These are phyloP conservation scores for Folsomia manolachei DNA, from an alignment of 2,888 invertebrate genomes.

Conservation along the genomic window DNA sequence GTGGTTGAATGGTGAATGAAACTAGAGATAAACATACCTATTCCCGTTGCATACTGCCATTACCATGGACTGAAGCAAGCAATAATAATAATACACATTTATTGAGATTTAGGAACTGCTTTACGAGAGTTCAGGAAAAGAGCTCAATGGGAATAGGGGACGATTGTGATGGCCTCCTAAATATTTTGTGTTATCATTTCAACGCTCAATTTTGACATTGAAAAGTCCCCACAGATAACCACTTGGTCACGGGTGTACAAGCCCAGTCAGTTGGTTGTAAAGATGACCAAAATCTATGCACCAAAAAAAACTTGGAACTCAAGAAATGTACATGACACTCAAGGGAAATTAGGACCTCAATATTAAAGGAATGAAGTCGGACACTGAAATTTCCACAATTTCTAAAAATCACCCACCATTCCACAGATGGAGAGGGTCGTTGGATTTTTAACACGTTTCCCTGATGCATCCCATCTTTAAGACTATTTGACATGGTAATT, in stretches of 20 bases:
- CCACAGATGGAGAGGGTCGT: not conserved
- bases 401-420: not conserved
- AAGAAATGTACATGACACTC: conserved; percentile 50
- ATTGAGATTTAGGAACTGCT: conserved; percentile 22
- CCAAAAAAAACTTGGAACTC: conserved; percentile 41
- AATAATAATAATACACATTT: conserved; percentile 21
- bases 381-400: conserved; percentile 41
- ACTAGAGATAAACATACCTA: conserved; percentile 3
- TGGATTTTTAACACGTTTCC: conserved; percentile 13
- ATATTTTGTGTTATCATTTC: conserved; percentile 37
- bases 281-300: conserved; percentile 24
- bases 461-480: not conserved
- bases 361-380: too few species aligned
- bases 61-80: not conserved
- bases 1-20: not conserved
- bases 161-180: conserved; percentile 16
- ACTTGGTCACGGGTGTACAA: too few species aligned
- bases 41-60: not conserved
- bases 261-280: conserved; percentile 12
- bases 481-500: conserved; percentile 22
- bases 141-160: conserved; percentile 10
- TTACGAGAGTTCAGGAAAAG: too few species aligned
- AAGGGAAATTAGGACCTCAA: conserved; percentile 51
- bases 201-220: conserved; percentile 26
- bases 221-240: too few species aligned